Evolutionary conservation across 2,797 vertebrate genomes (phyloP), one percentile per base, ranked within the genome.

Genomic region (Onychomys leucogaster): DNA sequence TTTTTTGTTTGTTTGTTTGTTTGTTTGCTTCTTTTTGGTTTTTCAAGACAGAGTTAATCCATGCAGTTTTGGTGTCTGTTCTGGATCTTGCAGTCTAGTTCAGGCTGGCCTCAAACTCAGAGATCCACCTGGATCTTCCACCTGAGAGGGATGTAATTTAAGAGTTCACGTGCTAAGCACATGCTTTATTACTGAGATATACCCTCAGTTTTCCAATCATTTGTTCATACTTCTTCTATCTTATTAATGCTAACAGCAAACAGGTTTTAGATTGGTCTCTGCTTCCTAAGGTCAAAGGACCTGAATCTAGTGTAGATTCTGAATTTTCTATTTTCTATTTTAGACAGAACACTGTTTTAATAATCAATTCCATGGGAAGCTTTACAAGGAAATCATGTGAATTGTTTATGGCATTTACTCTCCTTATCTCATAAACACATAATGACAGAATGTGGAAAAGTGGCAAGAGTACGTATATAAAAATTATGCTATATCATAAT

Each of bases 261-360:
- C 2, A 41, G 25, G 2, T 55, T 92, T 49, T 90, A 92, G 27
- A 61, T 69, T 92, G 27, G 23, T 37, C 73, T 95, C 57, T 83
- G 57, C 83, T 93, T 25, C 82, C 52, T 84, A 37, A 63, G 34
- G 65, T 97, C 85, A 95, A 41, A 97, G 34, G 9, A 83, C 69
- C 3, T 23, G 34, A 92, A 88, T 92, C 34, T 23, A 46, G 76
- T 93, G n/a, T 57, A 25, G 21, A 10, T 41, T 96, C 32, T 85
- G 6, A 89, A 69, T 17, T 82, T 29, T 81, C 43, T 63, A 43
- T 27, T 55, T n/a, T 25, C 17, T 52, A 37, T 55, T 57, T 82
- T 87, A 75, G 86, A 77, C 3, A 91, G 21, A 94, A n/a, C 4
- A 63, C 5, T 61, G 1, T 27, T 63, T 63, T 63, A 91, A 29